Evolutionary conservation across 2,888 invertebrate genomes (phyloP), one percentile per base, ranked within the genome.

Genomic region (Galeopsomyia nigrocyanea): DNA sequence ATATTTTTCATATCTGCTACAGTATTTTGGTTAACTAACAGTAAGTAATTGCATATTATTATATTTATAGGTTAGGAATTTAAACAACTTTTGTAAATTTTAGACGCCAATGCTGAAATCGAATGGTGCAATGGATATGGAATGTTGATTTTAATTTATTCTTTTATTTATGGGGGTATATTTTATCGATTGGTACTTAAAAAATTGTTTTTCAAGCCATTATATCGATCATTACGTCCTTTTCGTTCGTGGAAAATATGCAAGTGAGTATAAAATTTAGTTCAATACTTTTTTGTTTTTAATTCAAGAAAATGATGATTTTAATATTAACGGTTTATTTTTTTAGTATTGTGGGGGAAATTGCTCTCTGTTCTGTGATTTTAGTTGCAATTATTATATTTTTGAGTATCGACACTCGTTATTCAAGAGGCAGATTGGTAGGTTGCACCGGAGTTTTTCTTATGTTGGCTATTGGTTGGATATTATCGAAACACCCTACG

Each of bases 121-220:
- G 76, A 80, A 16, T 84, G 83, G 80, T 94, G 94, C 80, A 83
- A 89, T 64, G 94, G 94, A 0, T 92, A 92, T 78, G 94, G 94
- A 51, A 90, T 94, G 83, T 87, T 95, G 0, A 86, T 93, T 26
- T 87, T 94, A 0, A 80, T 94, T 0, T 86, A 91, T 1, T 83
- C 86, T 14, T 87, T 93, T 46, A 83, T 90, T 3, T 92, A 93
- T 77, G 87, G 90, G 77, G 89, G 90, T 66, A 68, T 94, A 0
- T 81, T 92, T 31, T 94, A 94, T 83, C 92, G 89, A 78, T 80
- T 87, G 60, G 82, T 93, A 5, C 84, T 93, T 49, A 93, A 93
- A 85, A 89, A 88, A 13, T 75, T 68, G 10, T 31, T 3, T 10
- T 22, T 13, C 10, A 62, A n/a, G 7, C 62, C 72, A 26, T 16